These are phyloP conservation scores for Theretra japonica DNA, from an alignment of 2,888 invertebrate genomes.

Conservation along the genomic window DNA sequence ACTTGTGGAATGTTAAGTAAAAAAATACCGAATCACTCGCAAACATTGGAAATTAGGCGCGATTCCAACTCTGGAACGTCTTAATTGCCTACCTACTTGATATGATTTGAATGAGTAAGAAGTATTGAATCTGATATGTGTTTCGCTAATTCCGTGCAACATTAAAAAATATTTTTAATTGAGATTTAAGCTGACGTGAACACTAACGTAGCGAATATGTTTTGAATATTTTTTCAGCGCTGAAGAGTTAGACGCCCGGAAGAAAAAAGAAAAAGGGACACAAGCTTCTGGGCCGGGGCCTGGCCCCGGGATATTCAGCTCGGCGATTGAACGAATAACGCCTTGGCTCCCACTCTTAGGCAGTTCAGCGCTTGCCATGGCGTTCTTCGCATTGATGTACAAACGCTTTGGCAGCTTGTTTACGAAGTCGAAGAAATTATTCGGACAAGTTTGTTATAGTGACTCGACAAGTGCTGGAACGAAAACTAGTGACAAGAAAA, in stretches of 20 bases:
- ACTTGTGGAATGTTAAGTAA: no score
- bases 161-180: no score
- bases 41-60: no score
- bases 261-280: slow-evolving; percentile 31
- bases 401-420: slow-evolving; percentile 26
- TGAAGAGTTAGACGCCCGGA: slow-evolving; percentile 48
- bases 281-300: neutral
- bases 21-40: no score
- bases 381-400: slow-evolving; percentile 36
- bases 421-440: neutral
- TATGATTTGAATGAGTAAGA: no score
- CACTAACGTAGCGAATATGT: neutral
- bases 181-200: no score
- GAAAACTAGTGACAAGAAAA: slow-evolving; percentile 13
- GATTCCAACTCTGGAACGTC: no score
- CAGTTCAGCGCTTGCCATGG: slow-evolving; percentile 39
- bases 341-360: slow-evolving; percentile 47
- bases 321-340: neutral
- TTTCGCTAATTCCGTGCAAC: no score
- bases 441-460: neutral
- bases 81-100: no score
- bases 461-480: neutral
- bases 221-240: slow-evolving; percentile 45
- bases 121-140: no score
- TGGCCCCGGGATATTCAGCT: neutral